Evolutionary conservation across 2,888 invertebrate genomes (phyloP), one percentile per base, ranked within the genome.

Genomic region (Scaptomyza flava): DNA sequence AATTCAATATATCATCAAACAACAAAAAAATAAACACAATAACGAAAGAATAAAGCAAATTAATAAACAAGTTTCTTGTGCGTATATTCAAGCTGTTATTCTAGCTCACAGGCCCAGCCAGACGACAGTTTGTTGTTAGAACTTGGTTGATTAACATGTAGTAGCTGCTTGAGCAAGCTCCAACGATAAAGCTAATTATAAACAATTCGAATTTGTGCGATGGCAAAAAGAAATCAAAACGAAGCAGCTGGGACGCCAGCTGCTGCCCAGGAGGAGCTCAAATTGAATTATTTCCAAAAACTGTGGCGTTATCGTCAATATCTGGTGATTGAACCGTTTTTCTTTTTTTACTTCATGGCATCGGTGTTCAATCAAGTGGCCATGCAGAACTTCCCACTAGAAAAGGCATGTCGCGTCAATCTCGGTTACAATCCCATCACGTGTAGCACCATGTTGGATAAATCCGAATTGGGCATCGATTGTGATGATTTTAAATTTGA

Each of bases 331-430:
- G 92, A 92, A 71, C 92, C 92, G 2, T 89, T 91, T 43, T 87
- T 91, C 73, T 89, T 91, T 43, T 91, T 91, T 70, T 91, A 91
- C 66, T 72, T 90, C 3, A 90, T 90, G 90, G 91, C 90, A 34
- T 89, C 90, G 45, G 78, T 90, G 8, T 89, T 91, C 47, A 91
- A 91, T 68, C 68, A 77, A 27, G 90, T 92, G 62, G 91, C 91
- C 48, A 86, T 91, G 72, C 89, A 89, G 71, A 92, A 90, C 71
- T 91, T 92, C 30, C 90, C 91, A 0, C 69, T 92, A 51, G 92
- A 92, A 50, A 92, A 92, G 82, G 91, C 91, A 5, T 92, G 92
- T 53, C 89, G 91, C 27, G 89, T 92, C 2, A 91, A 91, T 77
- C 87, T 91, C 36, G 90, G 90, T 27, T 91, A 91, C 65, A 90